Evolutionary conservation across 2,113 vertebrate species (phyloP).

Genomic region (Corynorhinus townsendii): DNA sequence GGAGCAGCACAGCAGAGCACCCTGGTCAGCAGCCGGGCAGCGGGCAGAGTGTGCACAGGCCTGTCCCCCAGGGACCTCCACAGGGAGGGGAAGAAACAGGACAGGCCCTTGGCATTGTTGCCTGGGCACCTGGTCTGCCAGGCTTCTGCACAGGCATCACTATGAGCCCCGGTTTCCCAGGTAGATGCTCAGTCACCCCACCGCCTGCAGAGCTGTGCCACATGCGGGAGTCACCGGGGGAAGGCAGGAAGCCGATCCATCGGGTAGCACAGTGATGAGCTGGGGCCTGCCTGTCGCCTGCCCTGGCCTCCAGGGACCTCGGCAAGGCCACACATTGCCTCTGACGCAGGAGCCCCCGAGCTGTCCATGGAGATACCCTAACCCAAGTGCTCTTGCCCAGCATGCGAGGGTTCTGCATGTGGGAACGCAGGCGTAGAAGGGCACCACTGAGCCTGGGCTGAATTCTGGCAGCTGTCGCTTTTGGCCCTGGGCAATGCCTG

Average conservation of each 20-base stretch:
- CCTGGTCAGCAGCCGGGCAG: neutral
- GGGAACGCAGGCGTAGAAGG: neutral
- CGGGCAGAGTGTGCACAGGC: neutral
- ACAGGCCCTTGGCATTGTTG: neutral
- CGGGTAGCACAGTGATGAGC: neutral
- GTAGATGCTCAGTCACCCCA: neutral
- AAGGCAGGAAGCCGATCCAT: neutral
- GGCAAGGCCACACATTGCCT: neutral
- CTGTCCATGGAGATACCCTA: neutral
- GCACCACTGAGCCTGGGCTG: neutral
- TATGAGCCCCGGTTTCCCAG: neutral
- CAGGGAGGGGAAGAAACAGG: neutral
- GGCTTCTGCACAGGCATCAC: neutral
- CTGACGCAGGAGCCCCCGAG: neutral
- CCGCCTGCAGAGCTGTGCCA: conserved; percentile 34
- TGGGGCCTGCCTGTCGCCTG: neutral
- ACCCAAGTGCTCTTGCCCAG: neutral
- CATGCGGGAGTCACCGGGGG: neutral
- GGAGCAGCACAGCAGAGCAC: neutral
- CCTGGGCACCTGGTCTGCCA: neutral
- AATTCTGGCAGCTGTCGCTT: neutral
- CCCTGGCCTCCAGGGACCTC: neutral
- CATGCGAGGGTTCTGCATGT: neutral
- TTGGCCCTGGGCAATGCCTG: neutral
- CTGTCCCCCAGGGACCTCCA: neutral